Evolutionary conservation across 2,797 vertebrate species (phyloP).

Genomic region (Serranus cabrilla): DNA sequence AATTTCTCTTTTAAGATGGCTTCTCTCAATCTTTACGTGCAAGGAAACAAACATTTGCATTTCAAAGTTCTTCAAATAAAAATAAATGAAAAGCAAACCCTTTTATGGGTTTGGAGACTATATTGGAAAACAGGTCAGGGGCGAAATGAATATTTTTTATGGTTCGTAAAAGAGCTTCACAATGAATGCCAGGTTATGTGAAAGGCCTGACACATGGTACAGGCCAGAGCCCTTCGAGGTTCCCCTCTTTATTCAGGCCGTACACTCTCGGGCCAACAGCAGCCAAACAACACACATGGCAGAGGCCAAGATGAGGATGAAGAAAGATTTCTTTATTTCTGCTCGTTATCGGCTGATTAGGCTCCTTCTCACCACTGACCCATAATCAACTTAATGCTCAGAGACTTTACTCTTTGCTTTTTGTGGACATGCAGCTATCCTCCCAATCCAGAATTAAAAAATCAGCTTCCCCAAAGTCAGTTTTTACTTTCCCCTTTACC

Average conservation of each 20-base stretch:
- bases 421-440: background rate
- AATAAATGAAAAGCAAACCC: conserved; percentile 85
- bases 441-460: background rate
- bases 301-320: conserved; percentile 54
- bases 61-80: conserved; percentile 85
- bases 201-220: conserved; percentile 76
- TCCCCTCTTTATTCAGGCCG: conserved; percentile 62
- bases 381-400: background rate
- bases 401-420: background rate
- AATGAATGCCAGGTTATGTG: conserved; percentile 83
- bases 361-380: conserved; percentile 40
- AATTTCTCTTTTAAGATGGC: conserved; percentile 80
- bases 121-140: conserved; percentile 84
- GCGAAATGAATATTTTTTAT: conserved; percentile 82
- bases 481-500: too few relatives aligned
- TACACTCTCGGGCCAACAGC: conserved; percentile 44
- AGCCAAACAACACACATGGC: conserved; percentile 71
- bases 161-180: conserved; percentile 82
- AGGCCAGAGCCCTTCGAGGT: conserved; percentile 70
- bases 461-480: too few relatives aligned
- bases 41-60: conserved; percentile 88
- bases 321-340: conserved; percentile 73
- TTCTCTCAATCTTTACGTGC: conserved; percentile 75
- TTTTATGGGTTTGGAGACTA: conserved; percentile 84
- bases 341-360: conserved; percentile 68